phyloP scores from a whole-genome alignment of 2,797 vertebrate species.

The Sebastes oblongus region DNA sequence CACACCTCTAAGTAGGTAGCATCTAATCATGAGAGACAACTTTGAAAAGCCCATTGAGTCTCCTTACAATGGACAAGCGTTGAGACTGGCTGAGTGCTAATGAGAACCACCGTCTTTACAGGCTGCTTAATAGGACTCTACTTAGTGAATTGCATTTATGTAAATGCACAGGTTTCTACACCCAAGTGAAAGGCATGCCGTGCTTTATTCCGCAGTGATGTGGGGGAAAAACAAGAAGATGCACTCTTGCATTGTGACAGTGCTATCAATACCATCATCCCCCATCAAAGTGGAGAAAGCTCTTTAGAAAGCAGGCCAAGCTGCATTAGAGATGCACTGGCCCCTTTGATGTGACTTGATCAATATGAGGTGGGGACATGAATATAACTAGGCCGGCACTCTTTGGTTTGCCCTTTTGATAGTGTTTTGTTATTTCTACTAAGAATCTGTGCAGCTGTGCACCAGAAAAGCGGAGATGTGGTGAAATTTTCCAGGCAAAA shows the following conservation, averaged over 20 bases:
- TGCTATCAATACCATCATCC: constrained; percentile 87
- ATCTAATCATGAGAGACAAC: constrained; percentile 80
- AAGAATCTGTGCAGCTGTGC: constrained; percentile 63
- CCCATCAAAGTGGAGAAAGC: constrained; percentile 85
- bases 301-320: constrained; percentile 83
- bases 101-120: constrained; percentile 81
- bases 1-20: constrained; percentile 76
- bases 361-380: constrained; percentile 82
- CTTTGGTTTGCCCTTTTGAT: constrained; percentile 83
- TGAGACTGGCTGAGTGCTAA: constrained; percentile 80
- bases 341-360: constrained; percentile 87
- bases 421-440: constrained; percentile 78
- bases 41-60: constrained; percentile 84
- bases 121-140: constrained; percentile 76
- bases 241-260: constrained; percentile 84
- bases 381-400: constrained; percentile 77
- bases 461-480: constrained; percentile 52
- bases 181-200: constrained; percentile 78
- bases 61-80: constrained; percentile 72
- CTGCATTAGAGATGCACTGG: constrained; percentile 82
- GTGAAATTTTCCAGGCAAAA: constrained; percentile 59
- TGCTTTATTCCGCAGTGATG: constrained; percentile 79
- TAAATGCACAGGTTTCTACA: constrained; percentile 81
- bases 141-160: constrained; percentile 83
- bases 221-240: constrained; percentile 78